A percentile compares a stretch with the other conserved stretches of the same genome.
These are phyloP conservation scores for Latrodectus geometricus DNA, from an alignment of 1,140 invertebrate species.

Conservation along the genomic window DNA sequence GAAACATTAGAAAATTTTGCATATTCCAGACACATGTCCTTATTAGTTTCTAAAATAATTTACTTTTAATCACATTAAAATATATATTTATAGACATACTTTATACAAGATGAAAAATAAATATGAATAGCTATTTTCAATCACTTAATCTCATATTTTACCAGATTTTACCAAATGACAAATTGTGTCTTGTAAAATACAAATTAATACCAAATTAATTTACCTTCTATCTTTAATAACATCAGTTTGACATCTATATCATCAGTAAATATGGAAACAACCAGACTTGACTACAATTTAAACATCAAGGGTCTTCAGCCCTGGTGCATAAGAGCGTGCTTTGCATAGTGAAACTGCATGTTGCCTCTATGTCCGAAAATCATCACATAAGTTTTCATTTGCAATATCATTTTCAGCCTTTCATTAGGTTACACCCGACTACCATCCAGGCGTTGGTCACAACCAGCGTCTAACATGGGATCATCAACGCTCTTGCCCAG, in stretches of 20 bases:
- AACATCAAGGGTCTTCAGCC: constrained; percentile 29
- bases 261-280: constrained; percentile 39
- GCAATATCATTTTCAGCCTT: constrained; percentile 27
- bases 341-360: no score
- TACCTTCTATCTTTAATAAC: constrained; percentile 40
- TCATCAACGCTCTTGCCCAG: constrained; percentile 20
- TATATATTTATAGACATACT: no score
- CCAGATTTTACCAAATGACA: background rate
- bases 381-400: constrained; percentile 52
- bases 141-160: background rate
- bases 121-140: no score
- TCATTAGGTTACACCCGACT: constrained; percentile 6
- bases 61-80: no score
- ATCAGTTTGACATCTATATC: constrained; percentile 37
- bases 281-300: constrained; percentile 51
- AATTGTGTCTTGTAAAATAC: background rate
- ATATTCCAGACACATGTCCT: no score
- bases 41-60: no score
- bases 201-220: constrained; percentile 27
- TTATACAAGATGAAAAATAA: no score
- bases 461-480: background rate
- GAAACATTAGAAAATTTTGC: no score
- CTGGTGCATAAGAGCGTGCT: background rate
- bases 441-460: background rate
- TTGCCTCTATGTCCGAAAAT: constrained; percentile 2